Base-by-base conservation (phyloP, 2,797 vertebrate species). In the Pseudotriccus pelzelni region DNA sequence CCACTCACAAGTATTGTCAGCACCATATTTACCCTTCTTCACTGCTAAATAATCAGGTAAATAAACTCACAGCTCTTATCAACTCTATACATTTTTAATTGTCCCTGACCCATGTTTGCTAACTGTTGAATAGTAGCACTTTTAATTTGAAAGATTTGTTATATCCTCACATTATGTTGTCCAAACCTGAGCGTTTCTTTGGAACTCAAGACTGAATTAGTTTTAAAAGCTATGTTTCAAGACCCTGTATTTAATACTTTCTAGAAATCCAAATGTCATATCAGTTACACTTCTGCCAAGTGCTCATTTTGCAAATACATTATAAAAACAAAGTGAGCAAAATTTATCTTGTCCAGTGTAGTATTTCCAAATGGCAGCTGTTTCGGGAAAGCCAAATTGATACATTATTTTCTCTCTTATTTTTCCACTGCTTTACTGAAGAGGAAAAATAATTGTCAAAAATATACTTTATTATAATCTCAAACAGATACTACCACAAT, bases 331-430 rank as follows among this genome's bases (percentile, higher is more conserved):
- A 91, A 91, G 77, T 25, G 23, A 92, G 50, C 24, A 88, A 84
- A 94, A 64, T 49, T 5, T 74, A 64, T 50, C 58, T 72, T 86
- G 52, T 20, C 18, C 17, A 34, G n/a, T 60, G 41, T 55, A 87
- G 87, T 80, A 85, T 83, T 94, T 89, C 92, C 58, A 90, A 88
- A 85, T 66, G n/a, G 86, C 70, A 84, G 59, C 60, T 94, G n/a
- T 49, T 93, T 75, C 9, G 73, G 46, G 41, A 89, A 88, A 85
- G n/a, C 10, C 41, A 67, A 56, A 24, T 75, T 47, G 13, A 92
- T 81, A 64, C 25, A 44, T 79, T 84, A 76, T 52, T 68, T 84
- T 68, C 34, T 68, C 32, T 58, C 37, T 77, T 49, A 69, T 36
- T 90, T 92, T 94, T 59, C 58, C 49, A 75, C 2, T 72, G n/a